Percentiles rank a stretch among this genome's conserved stretches.
These are phyloP conservation scores for Chiloscyllium punctatum DNA, from an alignment of 2,797 vertebrate genomes.

Conservation along the genomic window DNA sequence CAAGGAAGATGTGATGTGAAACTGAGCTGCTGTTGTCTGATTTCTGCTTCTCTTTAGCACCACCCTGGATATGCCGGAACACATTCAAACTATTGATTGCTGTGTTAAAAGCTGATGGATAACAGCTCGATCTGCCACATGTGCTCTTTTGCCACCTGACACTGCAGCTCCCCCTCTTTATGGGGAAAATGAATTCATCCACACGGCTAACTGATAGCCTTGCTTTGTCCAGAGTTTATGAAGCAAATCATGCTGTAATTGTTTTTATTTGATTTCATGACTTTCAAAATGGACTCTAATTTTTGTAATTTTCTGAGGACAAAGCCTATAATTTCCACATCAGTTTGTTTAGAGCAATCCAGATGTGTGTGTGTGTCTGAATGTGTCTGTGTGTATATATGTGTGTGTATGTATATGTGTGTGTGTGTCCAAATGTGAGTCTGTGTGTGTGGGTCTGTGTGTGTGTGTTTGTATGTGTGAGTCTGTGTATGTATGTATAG, in stretches of 20 bases:
- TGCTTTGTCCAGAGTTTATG: constrained; percentile 59
- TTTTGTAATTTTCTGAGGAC: constrained; percentile 60
- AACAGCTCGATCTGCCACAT: neutral
- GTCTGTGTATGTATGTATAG: neutral
- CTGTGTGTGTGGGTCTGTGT: neutral
- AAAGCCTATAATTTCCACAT: constrained; percentile 53
- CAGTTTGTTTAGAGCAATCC: constrained; percentile 50
- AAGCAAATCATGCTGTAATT: constrained; percentile 66
- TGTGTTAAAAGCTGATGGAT: neutral
- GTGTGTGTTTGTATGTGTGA: neutral
- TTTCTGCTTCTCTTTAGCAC: neutral
- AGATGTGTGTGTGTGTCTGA: constrained; percentile 32
- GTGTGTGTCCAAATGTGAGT: neutral
- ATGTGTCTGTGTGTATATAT: neutral
- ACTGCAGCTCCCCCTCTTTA: neutral
- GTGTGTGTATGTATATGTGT: neutral
- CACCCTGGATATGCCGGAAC: neutral
- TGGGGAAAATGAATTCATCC: neutral
- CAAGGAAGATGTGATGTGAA: neutral
- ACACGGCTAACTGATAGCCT: constrained; percentile 36
- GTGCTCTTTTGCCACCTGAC: neutral
- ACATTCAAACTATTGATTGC: neutral
- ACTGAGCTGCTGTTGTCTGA: neutral
- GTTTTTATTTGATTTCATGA: constrained; percentile 65
- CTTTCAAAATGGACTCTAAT: constrained; percentile 60